Evolutionary conservation across 1,140 invertebrate genomes (phyloP).

Genomic region (Cydia pomonella): DNA sequence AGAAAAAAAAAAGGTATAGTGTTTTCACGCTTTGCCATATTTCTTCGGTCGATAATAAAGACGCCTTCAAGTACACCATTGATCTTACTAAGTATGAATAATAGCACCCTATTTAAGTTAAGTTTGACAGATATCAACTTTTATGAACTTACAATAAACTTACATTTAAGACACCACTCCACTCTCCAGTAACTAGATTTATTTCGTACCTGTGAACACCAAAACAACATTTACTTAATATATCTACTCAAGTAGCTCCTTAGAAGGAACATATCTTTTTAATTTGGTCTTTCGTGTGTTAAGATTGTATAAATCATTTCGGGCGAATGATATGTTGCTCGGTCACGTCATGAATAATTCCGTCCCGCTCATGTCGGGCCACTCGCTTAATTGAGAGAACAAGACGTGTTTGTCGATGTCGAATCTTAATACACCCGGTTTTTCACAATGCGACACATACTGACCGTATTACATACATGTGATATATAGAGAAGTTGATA

Average conservation of each 20-base stretch:
- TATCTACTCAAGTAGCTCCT: background rate
- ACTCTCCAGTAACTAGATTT: background rate
- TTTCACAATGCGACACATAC: constrained; percentile 22
- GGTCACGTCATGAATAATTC: constrained; percentile 69
- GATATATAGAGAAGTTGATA: background rate
- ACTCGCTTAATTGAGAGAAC: constrained; percentile 70
- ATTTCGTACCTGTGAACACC: constrained; percentile 46
- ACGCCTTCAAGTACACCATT: no score
- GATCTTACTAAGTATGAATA: no score
- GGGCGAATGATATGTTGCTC: constrained; percentile 54
- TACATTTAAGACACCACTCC: background rate
- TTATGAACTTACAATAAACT: background rate
- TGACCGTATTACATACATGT: background rate
- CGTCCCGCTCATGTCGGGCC: constrained; percentile 56
- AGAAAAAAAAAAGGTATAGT: no score
- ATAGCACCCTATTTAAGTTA: no score
- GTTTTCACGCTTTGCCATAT: no score
- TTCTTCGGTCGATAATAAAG: no score
- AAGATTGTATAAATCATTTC: constrained; percentile 17
- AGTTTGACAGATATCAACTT: no score
- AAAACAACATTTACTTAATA: background rate
- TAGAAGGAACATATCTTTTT: background rate
- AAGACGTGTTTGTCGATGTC: constrained; percentile 58
- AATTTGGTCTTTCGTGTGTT: constrained; percentile 1
- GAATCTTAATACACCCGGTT: constrained; percentile 45